phyloP scores from a whole-genome alignment of 2,797 vertebrate species.

The Megaceryle alcyon region DNA sequence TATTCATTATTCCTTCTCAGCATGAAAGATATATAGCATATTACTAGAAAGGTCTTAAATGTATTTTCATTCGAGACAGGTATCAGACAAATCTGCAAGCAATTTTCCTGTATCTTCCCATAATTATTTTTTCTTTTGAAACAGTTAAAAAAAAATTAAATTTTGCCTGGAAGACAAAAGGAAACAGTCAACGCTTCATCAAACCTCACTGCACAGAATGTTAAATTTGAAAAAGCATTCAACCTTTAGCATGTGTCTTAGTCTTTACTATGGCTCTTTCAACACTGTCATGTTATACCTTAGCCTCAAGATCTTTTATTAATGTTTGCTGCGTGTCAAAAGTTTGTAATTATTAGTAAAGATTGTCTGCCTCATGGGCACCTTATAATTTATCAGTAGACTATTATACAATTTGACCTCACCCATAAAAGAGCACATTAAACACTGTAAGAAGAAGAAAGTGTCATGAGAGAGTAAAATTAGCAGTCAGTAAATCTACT shows the following conservation, averaged over 20 bases:
- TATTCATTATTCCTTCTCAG: background rate
- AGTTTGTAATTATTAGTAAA: constrained; percentile 28
- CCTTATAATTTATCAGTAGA: constrained; percentile 17
- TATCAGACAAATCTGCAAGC: background rate
- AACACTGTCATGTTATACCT: background rate
- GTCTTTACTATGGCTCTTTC: background rate
- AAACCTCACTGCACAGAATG: background rate
- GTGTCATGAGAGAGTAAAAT: constrained; percentile 34
- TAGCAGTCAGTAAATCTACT: constrained; percentile 10
- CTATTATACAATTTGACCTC: constrained; percentile 26
- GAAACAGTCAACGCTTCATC: background rate
- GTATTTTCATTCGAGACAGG: background rate
- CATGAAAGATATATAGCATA: background rate
- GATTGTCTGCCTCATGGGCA: background rate
- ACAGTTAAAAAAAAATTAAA: background rate
- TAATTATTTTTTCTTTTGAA: background rate
- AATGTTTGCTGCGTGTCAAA: constrained; percentile 43
- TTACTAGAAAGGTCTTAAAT: background rate
- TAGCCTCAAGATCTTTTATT: background rate
- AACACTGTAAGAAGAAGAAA: background rate
- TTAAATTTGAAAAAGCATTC: background rate
- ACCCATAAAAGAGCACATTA: background rate
- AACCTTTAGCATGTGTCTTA: background rate
- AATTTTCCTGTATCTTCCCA: background rate
- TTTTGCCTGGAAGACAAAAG: background rate